Evolutionary conservation across 1,140 invertebrate genomes (phyloP).

Genomic region (Listronotus bonariensis): DNA sequence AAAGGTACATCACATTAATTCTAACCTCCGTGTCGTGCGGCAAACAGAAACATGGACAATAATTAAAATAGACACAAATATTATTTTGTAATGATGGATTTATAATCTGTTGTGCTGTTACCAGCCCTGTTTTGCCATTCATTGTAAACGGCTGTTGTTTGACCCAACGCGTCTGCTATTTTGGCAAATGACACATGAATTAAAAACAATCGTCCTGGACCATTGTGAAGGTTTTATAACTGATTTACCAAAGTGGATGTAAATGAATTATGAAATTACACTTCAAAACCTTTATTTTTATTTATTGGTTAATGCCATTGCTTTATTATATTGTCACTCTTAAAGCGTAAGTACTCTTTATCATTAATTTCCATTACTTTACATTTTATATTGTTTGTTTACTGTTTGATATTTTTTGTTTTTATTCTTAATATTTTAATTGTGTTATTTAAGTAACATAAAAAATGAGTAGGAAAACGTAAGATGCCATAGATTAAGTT

Average conservation of each 20-base stretch:
- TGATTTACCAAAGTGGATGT: conserved; percentile 26
- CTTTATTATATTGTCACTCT: not conserved
- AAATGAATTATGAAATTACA: conserved; percentile 29
- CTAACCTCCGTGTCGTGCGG: conserved; percentile 21
- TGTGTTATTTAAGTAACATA: too few species aligned
- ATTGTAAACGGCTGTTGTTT: conserved; percentile 37
- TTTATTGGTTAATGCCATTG: not conserved
- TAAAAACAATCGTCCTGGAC: conserved; percentile 30
- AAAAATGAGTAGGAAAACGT: too few species aligned
- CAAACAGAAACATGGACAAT: conserved; percentile 36
- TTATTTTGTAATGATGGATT: conserved; percentile 39
- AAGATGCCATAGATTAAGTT: too few species aligned
- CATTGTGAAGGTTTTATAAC: conserved; percentile 33
- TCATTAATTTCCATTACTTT: not conserved
- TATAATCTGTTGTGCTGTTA: conserved; percentile 38
- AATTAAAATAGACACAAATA: conserved; percentile 38
- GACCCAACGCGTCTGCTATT: conserved; percentile 33
- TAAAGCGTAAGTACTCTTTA: not conserved
- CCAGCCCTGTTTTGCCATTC: conserved; percentile 35
- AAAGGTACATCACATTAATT: conserved; percentile 35
- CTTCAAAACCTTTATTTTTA: not conserved
- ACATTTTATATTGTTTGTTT: not conserved
- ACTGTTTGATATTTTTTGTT: too few species aligned
- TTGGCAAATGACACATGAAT: conserved; percentile 38
- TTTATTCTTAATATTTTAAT: too few species aligned